Evolutionary conservation across 2,113 vertebrate species (phyloP).

Genomic region (Micronisus gabar): DNA sequence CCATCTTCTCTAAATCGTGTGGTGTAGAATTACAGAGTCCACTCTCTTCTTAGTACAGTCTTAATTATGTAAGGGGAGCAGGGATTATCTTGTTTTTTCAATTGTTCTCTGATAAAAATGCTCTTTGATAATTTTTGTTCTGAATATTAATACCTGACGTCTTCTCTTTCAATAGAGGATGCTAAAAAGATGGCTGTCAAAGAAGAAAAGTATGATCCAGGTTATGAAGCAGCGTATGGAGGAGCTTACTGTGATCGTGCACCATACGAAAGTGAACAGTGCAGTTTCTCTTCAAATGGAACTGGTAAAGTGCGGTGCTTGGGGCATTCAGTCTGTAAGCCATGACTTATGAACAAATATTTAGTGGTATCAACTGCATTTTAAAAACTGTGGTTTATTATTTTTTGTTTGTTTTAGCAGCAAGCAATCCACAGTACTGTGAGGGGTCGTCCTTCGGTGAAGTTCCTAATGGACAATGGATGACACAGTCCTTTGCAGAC

Average conservation of each 20-base stretch:
- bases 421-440: constrained; percentile 44
- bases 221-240: constrained; percentile 91
- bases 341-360: background rate
- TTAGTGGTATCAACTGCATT: background rate
- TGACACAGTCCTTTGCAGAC: constrained; percentile 83
- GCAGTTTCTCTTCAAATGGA: constrained; percentile 76
- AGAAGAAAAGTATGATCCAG: constrained; percentile 94
- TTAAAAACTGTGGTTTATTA: background rate
- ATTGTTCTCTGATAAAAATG: background rate
- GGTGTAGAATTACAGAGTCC: background rate
- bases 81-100: background rate
- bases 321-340: background rate
- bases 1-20: background rate
- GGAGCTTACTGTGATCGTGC: constrained; percentile 77
- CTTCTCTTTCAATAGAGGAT: constrained; percentile 82
- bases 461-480: constrained; percentile 86
- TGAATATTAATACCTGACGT: background rate
- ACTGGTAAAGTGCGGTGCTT: constrained; percentile 61
- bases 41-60: background rate
- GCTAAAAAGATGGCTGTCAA: constrained; percentile 96
- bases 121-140: background rate
- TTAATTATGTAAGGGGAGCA: background rate
- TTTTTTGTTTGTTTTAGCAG: constrained; percentile 32
- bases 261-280: constrained; percentile 72
- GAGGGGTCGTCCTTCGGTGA: constrained; percentile 51